Percentiles rank a stretch among this genome's conserved stretches.
Conservation (phyloP, 2,888 invertebrate genomes). For the Nesidiocoris tenuis region DNA sequence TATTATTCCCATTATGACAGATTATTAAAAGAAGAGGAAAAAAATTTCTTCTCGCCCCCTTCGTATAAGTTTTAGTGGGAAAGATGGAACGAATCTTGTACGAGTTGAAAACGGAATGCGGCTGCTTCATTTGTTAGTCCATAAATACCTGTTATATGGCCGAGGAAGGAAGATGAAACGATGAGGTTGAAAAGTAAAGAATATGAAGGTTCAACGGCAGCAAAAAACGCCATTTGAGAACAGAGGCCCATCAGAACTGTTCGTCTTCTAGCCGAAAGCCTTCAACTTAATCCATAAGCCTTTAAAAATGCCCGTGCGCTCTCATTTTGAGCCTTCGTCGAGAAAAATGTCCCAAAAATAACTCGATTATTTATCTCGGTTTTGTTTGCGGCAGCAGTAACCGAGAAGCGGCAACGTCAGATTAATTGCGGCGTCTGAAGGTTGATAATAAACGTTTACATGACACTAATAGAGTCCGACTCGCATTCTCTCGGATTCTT, state of each 20-base stretch:
- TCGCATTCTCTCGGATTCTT: background rate
- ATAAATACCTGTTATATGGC: conserved; percentile 39
- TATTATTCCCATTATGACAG: conserved; percentile 29
- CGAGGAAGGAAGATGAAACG: conserved; percentile 12
- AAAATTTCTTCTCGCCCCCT: conserved; percentile 6
- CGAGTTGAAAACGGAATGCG: conserved; percentile 34
- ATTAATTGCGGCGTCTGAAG: conserved; percentile 33
- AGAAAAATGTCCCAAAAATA: conserved; percentile 39
- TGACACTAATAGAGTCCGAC: conserved; percentile 31
- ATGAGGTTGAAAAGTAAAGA: background rate
- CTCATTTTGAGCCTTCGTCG: conserved; percentile 14
- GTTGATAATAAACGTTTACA: conserved; percentile 37
- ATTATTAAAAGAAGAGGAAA: conserved; percentile 24
- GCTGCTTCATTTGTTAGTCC: conserved; percentile 42
- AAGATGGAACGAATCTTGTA: conserved; percentile 42
- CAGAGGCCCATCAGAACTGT: background rate
- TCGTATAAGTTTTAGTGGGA: conserved; percentile 9
- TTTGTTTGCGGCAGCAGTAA: conserved; percentile 7
- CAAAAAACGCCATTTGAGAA: background rate
- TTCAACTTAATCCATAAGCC: conserved; percentile 30
- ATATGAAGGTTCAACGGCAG: background rate
- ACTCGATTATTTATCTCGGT: conserved; percentile 30
- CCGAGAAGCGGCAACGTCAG: conserved; percentile 16
- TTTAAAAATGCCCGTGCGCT: conserved; percentile 20
- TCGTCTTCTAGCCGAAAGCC: background rate